A percentile compares a stretch with the other conserved stretches of the same genome.
Evolutionary conservation across 2,888 invertebrate species (phyloP).

Genomic region (Rhamnusium bicolor): DNA sequence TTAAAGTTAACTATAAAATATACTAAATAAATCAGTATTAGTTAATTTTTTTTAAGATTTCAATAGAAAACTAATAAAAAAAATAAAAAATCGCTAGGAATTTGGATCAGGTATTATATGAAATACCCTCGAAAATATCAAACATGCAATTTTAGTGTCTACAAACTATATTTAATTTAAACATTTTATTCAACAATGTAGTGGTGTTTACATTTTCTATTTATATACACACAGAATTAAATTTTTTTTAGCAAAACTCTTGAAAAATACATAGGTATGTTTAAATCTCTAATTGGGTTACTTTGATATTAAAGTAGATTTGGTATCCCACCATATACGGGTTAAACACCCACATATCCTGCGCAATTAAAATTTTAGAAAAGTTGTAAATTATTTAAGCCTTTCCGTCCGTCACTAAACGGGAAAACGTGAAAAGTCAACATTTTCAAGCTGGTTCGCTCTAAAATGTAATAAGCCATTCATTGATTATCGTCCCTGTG

Average conservation of each 20-base stretch:
- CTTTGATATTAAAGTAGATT: slow-evolving; percentile 20
- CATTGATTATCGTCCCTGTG: neutral
- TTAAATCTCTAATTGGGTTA: slow-evolving; percentile 13
- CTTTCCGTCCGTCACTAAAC: slow-evolving; percentile 22
- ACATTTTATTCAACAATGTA: neutral
- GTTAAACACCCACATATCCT: slow-evolving; percentile 31
- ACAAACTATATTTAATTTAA: too few relatives aligned
- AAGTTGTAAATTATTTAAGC: slow-evolving; percentile 18
- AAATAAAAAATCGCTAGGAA: too few relatives aligned
- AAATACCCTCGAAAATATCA: too few relatives aligned
- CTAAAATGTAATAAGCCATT: slow-evolving; percentile 10
- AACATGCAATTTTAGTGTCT: too few relatives aligned
- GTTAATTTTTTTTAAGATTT: too few relatives aligned
- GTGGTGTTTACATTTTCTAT: neutral
- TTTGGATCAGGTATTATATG: too few relatives aligned
- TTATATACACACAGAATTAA: neutral
- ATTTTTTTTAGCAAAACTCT: neutral
- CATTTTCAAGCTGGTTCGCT: slow-evolving; percentile 10
- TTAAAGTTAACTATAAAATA: too few relatives aligned
- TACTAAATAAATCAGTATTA: too few relatives aligned
- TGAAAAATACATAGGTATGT: slow-evolving; percentile 23
- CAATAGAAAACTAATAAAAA: too few relatives aligned
- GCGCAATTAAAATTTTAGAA: slow-evolving; percentile 21
- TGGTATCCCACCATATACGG: neutral
- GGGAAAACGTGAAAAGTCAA: slow-evolving; percentile 26